Percentiles rank a stretch among this genome's conserved stretches.
These are phyloP conservation scores for Tor tambroides DNA, from an alignment of 2,113 vertebrate species.

Conservation along the genomic window DNA sequence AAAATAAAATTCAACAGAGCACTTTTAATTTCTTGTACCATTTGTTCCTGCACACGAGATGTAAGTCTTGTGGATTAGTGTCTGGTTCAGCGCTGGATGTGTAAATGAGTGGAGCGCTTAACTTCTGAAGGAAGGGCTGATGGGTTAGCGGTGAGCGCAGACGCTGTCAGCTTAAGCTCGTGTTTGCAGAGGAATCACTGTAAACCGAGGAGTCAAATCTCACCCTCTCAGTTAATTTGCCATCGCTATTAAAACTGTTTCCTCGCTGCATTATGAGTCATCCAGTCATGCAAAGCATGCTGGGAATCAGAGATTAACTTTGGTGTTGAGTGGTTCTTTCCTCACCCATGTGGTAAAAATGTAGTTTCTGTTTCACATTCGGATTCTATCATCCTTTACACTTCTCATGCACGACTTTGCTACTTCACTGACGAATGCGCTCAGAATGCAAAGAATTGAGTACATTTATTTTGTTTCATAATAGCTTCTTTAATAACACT, in stretches of 20 bases:
- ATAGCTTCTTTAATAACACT: background rate
- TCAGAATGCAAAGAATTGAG: background rate
- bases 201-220: background rate
- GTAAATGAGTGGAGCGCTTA: background rate
- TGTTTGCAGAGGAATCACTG: background rate
- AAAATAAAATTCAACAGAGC: too few relatives aligned
- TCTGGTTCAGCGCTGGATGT: background rate
- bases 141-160: background rate
- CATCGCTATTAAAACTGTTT: conserved; percentile 16
- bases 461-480: too few relatives aligned
- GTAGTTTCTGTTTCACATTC: background rate
- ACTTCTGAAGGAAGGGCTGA: background rate
- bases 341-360: conserved; percentile 35
- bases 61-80: background rate
- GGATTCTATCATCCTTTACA: conserved; percentile 30
- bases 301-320: background rate
- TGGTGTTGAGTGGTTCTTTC: conserved; percentile 34
- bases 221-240: conserved; percentile 18
- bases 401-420: background rate
- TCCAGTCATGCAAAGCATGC: conserved; percentile 59
- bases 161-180: background rate
- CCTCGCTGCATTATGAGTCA: conserved; percentile 72
- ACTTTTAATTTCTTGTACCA: too few relatives aligned
- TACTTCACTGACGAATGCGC: background rate
- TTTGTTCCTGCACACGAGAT: background rate